These are phyloP conservation scores for Pyrrhopygopsis socrates DNA, from an alignment of 2,888 invertebrate species.

Conservation along the genomic window DNA sequence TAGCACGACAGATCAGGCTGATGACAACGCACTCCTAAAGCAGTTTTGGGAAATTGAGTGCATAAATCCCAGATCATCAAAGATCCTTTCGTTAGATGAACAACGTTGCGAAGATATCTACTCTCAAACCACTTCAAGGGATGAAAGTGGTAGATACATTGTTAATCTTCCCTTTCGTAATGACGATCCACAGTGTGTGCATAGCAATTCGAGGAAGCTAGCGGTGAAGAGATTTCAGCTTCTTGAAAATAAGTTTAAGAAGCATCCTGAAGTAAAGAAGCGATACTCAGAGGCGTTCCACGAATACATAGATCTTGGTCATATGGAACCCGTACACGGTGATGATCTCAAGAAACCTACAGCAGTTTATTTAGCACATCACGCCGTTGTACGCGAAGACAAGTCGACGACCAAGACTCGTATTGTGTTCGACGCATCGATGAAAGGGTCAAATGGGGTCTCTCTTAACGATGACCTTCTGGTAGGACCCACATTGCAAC, in stretches of 20 bases:
- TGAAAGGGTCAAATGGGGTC: no score
- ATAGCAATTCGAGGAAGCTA: background rate
- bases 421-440: no score
- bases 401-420: constrained; percentile 42
- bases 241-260: constrained; percentile 19
- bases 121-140: background rate
- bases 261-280: constrained; percentile 3
- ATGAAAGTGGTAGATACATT: background rate
- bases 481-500: no score
- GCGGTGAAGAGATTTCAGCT: constrained; percentile 1
- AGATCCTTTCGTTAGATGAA: constrained; percentile 17
- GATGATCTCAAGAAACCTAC: background rate
- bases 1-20: no score
- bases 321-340: no score
- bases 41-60: background rate
- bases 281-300: background rate
- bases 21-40: background rate
- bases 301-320: no score
- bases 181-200: no score
- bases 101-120: constrained; percentile 13
- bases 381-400: constrained; percentile 36
- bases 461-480: no score
- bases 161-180: no score
- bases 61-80: background rate
- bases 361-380: constrained; percentile 44